Evolutionary conservation across 2,888 invertebrate genomes (phyloP), one percentile per base, ranked within the genome.

Genomic region (Heliconius sara): DNA sequence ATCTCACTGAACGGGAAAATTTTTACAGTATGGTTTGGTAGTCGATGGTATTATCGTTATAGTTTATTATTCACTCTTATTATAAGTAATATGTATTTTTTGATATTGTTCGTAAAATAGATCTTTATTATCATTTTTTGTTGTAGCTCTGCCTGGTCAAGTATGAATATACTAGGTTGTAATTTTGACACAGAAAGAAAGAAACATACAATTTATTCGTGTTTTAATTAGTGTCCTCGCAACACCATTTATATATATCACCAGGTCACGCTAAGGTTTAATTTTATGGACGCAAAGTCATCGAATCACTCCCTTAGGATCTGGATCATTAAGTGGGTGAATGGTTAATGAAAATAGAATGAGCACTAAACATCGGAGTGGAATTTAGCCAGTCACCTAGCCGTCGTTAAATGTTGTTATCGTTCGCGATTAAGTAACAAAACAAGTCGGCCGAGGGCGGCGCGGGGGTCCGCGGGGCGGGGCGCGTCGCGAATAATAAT

Each of bases 301-400:
- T 92, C 90, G 93, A 93, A 91, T 93, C 89, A 92, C 92, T 93
- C 93, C 91, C 92, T 91, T 90, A 91, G 93, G 93, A 93, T 93
- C 91, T 91, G 92, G 93, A 94, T 93, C 95, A 95, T 95, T 95
- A 95, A 95, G 94, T 95, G 94, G 92, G 91, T 93, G 93, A 95
- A 95, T 94, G 95, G 94, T 94, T 95, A 95, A 95, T 95, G 95
- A 95, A 95, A 95, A 95, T 92, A 93, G 94, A 95, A 95, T 94
- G 95, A 95, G 94, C 91, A 95, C 95, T 95, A 95, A 95, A 95
- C 94, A 95, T 95, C 92, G 93, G 89, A 91, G 94, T 92, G 93
- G 92, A 94, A 93, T 94, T 95, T 93, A 89, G 94, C 95, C 92
- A 95, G 95, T 95, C 95, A 95, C 95, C 95, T 95, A 94, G 94